A percentile compares a stretch with the other conserved stretches of the same genome.
Conservation (phyloP, 2,797 vertebrate species). For the Sternarchorhynchus goeldii region DNA sequence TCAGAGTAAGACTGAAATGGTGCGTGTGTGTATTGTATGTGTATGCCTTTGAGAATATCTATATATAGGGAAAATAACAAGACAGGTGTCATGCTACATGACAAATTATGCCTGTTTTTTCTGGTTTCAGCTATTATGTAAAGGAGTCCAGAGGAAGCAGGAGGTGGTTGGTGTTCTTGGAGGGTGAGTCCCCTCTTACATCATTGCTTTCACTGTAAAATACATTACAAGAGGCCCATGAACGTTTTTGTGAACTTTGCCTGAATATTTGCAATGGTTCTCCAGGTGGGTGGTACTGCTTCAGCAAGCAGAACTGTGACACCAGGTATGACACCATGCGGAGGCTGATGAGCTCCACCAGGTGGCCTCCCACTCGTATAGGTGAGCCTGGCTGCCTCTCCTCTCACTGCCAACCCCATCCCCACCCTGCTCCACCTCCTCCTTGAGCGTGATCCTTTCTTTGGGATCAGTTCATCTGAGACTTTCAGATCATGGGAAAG, state of each 20-base stretch:
- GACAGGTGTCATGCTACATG: neutral
- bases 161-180: slow-evolving; percentile 91
- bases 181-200: slow-evolving; percentile 76
- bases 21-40: too few species aligned
- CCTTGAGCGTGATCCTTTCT: too few species aligned
- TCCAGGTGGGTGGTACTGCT: slow-evolving; percentile 94
- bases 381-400: slow-evolving; percentile 70
- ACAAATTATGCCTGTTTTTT: slow-evolving; percentile 5
- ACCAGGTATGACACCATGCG: slow-evolving; percentile 86
- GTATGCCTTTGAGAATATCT: too few species aligned
- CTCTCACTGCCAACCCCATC: neutral
- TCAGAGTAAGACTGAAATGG: neutral
- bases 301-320: slow-evolving; percentile 89
- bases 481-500: too few species aligned
- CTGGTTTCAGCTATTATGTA: slow-evolving; percentile 84
- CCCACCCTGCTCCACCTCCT: neutral
- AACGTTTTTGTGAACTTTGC: neutral
- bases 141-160: slow-evolving; percentile 92
- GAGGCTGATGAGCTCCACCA: slow-evolving; percentile 90
- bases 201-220: too few species aligned
- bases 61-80: too few species aligned
- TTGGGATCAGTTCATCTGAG: too few species aligned
- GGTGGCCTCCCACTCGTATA: slow-evolving; percentile 86
- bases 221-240: too few species aligned
- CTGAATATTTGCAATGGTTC: neutral